Conservation (phyloP, 1,140 invertebrate species). For the Dendrolimus punctatus region DNA sequence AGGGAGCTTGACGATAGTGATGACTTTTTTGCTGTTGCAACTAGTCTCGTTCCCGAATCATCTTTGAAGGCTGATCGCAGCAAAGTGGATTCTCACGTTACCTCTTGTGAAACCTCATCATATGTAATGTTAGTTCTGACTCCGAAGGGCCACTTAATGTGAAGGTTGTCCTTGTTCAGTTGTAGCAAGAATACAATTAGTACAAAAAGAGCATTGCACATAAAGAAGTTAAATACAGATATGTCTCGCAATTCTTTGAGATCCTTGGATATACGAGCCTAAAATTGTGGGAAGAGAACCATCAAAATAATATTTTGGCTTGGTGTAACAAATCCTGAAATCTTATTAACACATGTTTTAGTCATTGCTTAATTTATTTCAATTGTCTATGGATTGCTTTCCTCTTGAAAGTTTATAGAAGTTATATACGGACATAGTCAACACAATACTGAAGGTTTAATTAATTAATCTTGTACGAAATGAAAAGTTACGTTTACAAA, state of each 20-base stretch:
- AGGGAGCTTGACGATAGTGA: constrained; percentile 16
- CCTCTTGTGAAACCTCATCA: constrained; percentile 89
- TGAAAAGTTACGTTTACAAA: no score
- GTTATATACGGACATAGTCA: no score
- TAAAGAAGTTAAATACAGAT: constrained; percentile 97
- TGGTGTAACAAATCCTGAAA: constrained; percentile 4
- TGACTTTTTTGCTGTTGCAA: background rate
- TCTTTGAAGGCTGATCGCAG: constrained; percentile 60
- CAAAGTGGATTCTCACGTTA: constrained; percentile 73
- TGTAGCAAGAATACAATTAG: constrained; percentile 98
- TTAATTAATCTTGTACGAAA: no score
- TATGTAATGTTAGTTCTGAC: constrained; percentile 95
- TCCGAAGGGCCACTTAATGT: constrained; percentile 95
- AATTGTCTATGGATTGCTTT: no score
- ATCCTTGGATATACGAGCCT: constrained; percentile 91
- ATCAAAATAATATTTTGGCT: constrained; percentile 14
- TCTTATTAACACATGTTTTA: no score
- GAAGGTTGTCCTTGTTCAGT: constrained; percentile 94
- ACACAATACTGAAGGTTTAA: no score
- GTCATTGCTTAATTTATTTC: no score
- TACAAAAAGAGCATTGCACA: constrained; percentile 98
- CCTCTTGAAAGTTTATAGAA: no score
- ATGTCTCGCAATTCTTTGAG: constrained; percentile 94
- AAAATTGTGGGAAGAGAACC: constrained; percentile 65
- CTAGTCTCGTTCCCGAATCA: constrained; percentile 41